A percentile compares a stretch with the other conserved stretches of the same genome.
phyloP scores from a whole-genome alignment of 2,888 invertebrate species.

The Drosophila atripex region DNA sequence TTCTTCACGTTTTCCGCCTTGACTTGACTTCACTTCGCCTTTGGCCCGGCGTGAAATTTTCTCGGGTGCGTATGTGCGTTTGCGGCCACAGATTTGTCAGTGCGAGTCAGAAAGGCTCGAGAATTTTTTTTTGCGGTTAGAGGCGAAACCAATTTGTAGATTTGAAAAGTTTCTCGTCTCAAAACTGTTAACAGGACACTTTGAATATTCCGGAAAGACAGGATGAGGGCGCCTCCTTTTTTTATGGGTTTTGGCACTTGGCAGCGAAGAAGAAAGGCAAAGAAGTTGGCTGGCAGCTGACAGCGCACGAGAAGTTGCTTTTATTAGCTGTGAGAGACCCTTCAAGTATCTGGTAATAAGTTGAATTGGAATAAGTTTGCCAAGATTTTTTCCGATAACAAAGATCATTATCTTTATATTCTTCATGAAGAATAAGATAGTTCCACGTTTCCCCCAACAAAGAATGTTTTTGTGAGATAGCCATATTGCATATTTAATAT shows the following conservation, averaged over 20 bases:
- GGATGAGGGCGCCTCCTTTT: constrained; percentile 11
- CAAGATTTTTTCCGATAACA: constrained; percentile 25
- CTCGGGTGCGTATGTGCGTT: constrained; percentile 25
- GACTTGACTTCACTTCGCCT: constrained; percentile 31
- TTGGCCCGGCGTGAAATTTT: constrained; percentile 39
- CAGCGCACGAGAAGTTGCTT: constrained; percentile 39
- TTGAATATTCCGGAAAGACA: constrained; percentile 39
- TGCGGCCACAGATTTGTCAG: constrained; percentile 25
- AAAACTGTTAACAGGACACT: constrained; percentile 58
- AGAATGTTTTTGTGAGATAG: constrained; percentile 4
- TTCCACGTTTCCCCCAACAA: constrained; percentile 1
- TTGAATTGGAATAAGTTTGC: constrained; percentile 30
- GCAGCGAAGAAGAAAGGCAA: constrained; percentile 15
- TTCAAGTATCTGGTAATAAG: constrained; percentile 55
- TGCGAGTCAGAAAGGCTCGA: constrained; percentile 51
- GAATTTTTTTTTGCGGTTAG: constrained; percentile 63
- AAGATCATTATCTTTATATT: too few relatives aligned
- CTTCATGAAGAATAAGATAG: constrained; percentile 12
- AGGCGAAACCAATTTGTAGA: constrained; percentile 79
- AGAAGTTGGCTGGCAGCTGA: constrained; percentile 42
- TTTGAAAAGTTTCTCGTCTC: constrained; percentile 66
- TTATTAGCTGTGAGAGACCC: constrained; percentile 43
- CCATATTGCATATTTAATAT: neutral
- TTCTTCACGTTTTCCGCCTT: constrained; percentile 13
- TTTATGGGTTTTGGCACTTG: constrained; percentile 36